Evolutionary conservation across 2,797 vertebrate genomes (phyloP).

Genomic region (Poecilia velifera): DNA sequence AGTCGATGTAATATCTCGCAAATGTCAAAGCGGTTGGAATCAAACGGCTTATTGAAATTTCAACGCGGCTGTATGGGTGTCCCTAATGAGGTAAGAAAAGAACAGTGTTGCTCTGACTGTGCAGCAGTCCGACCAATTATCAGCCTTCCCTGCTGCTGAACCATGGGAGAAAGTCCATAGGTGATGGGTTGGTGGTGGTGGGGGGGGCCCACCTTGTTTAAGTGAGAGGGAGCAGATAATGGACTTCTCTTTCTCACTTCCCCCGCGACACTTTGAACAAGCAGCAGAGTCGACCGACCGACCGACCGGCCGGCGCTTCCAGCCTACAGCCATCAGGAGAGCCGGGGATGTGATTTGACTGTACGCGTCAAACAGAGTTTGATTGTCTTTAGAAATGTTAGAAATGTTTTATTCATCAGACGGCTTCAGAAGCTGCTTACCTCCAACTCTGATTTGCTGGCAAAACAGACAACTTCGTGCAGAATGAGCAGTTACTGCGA

Average conservation of each 20-base stretch:
- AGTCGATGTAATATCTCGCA: slow-evolving; percentile 64
- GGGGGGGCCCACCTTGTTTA: slow-evolving; percentile 52
- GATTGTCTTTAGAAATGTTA: slow-evolving; percentile 65
- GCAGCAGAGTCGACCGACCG: slow-evolving; percentile 10
- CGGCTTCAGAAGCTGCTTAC: slow-evolving; percentile 35
- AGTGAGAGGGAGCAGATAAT: slow-evolving; percentile 72
- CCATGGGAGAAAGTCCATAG: slow-evolving; percentile 76
- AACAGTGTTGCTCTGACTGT: slow-evolving; percentile 70
- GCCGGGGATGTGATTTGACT: slow-evolving; percentile 54
- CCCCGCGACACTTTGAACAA: slow-evolving; percentile 38
- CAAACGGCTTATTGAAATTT: slow-evolving; percentile 74
- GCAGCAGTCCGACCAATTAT: slow-evolving; percentile 76
- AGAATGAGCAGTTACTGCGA: slow-evolving; percentile 22
- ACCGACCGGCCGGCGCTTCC: slow-evolving; percentile 17
- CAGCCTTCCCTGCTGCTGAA: slow-evolving; percentile 78
- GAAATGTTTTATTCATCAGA: slow-evolving; percentile 69
- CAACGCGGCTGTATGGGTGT: slow-evolving; percentile 53
- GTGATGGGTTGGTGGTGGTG: slow-evolving; percentile 57
- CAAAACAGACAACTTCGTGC: slow-evolving; percentile 44
- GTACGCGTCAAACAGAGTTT: slow-evolving; percentile 57
- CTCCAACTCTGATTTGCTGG: slow-evolving; percentile 45
- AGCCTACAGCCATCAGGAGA: slow-evolving; percentile 63
- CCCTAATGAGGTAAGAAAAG: slow-evolving; percentile 77
- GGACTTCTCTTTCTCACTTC: slow-evolving; percentile 49
- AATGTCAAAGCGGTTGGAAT: slow-evolving; percentile 70